A percentile compares a stretch with the other conserved stretches of the same genome.
Conservation (phyloP, 2,888 invertebrate species). For the Aspidiotus rigidus region DNA sequence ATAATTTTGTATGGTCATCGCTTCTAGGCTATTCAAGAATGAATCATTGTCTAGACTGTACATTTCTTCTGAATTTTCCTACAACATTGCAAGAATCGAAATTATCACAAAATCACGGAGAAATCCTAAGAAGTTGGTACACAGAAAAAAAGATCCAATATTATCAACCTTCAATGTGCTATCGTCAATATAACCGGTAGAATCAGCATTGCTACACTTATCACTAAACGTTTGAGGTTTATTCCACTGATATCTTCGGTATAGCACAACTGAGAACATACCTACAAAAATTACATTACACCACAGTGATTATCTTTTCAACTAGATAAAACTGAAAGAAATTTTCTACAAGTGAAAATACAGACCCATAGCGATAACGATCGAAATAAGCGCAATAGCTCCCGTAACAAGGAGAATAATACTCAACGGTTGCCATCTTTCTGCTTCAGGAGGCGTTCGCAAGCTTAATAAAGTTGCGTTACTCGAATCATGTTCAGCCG, state of each 20-base stretch:
- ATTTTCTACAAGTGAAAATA: neutral
- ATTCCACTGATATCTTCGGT: conserved; percentile 47
- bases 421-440: neutral
- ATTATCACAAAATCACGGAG: conserved; percentile 18
- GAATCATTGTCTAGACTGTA: conserved; percentile 90
- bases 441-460: neutral
- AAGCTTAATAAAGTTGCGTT: neutral
- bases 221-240: conserved; percentile 74
- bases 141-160: neutral
- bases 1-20: conserved; percentile 88
- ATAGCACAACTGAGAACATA: conserved; percentile 20
- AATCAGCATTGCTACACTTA: conserved; percentile 74
- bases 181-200: conserved; percentile 77
- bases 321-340: too few relatives aligned
- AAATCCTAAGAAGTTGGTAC: neutral
- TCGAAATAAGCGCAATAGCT: neutral
- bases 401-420: neutral
- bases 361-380: neutral
- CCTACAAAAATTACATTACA: conserved; percentile 6
- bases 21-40: conserved; percentile 83
- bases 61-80: conserved; percentile 91
- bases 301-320: neutral
- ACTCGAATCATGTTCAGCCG: too few relatives aligned
- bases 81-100: conserved; percentile 42
- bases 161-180: conserved; percentile 63